Evolutionary conservation across 92 coral and sea anemone species (phyloP), one percentile per base, ranked within the genome.

Genomic region (Palythoa grandiflora): DNA sequence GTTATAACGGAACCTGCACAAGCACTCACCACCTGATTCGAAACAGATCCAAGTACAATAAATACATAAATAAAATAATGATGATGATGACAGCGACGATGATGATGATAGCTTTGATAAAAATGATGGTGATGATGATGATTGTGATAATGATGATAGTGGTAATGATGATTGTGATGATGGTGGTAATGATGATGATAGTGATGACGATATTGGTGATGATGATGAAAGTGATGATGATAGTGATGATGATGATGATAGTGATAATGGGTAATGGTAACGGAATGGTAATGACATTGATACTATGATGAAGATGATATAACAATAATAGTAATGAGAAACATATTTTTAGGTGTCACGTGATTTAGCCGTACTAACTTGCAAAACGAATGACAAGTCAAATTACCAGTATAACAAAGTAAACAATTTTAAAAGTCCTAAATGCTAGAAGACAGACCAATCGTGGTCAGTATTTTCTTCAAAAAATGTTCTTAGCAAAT

Each of bases 1-100:
- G 96, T 95, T 35, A 96, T 96, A 1, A 96, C 99, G 4, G 98
- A 96, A 16, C 98, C 99, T 0, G 95, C 90, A 38, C 99, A 92
- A 3, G 97, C 99, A 16, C 96, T 96, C 70, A 96, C 98, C 84
- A 96, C 98, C 99, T 96, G 90, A 3, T 21, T 11, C 11, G 3
- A 9, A 66, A n/a, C 72, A 19, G 19, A n/a, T 7, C 12, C 20
- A 14, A 2, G 1, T 37, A 11, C 6, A 16, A 78, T 17, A 9
- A 16, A 17, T 10, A n/a, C n/a, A n/a, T n/a, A 4, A 75, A 11
- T 55, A 55, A 11, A 55, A 60, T 0, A 5, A 17, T 60, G 20
- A 60, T 14, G 2, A 55, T 11, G 68, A 60, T 60, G 3, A 60
- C 6, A 19, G 16, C 6, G 5, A 44, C 6, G 50, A 60, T 0